Evolutionary conservation across 2,797 vertebrate species (phyloP).

Genomic region (Peromyscus melanophrys): DNA sequence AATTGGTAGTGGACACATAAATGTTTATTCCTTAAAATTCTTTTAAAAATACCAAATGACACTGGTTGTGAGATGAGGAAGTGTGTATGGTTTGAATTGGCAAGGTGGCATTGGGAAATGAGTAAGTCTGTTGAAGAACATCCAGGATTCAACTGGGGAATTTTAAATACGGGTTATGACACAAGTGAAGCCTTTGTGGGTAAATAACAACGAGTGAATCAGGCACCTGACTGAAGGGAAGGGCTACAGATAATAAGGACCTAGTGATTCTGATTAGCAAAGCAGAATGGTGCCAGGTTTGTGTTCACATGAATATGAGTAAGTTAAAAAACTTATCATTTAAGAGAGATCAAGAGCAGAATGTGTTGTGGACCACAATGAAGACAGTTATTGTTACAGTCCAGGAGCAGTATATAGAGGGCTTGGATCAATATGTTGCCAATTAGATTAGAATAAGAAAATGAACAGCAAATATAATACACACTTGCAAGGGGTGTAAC

Average conservation of each 20-base stretch:
- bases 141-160: neutral
- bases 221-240: neutral
- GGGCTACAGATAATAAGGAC: neutral
- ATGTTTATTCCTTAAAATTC: neutral
- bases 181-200: neutral
- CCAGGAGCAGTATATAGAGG: neutral
- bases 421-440: neutral
- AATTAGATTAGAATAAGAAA: neutral
- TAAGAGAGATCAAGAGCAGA: neutral
- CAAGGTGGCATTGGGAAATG: neutral
- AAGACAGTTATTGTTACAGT: neutral
- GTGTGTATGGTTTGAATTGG: neutral
- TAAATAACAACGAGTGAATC: neutral
- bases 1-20: slow-evolving; percentile 19
- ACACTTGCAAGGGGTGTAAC: neutral
- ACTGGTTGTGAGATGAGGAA: neutral
- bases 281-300: neutral
- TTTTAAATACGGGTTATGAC: neutral
- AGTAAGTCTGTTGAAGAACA: neutral
- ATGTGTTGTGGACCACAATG: neutral
- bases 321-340: neutral
- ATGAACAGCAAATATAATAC: neutral
- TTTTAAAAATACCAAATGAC: slow-evolving; percentile 13
- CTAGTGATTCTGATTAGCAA: neutral
- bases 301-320: neutral